Conservation (phyloP, 2,888 invertebrate species). For the Petrolisthes cinctipes region DNA sequence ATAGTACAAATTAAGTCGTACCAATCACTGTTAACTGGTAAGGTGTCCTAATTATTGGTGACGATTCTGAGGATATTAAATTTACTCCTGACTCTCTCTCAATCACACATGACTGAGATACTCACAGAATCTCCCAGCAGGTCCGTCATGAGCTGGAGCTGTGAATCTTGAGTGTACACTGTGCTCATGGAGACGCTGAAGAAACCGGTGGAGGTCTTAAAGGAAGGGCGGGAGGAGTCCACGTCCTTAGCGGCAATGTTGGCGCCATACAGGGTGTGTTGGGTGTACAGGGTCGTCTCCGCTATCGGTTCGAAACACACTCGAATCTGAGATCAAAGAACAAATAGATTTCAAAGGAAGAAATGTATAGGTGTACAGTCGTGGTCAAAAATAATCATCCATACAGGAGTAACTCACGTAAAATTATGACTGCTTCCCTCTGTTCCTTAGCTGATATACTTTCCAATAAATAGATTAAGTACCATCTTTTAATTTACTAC, state of each 20-base stretch:
- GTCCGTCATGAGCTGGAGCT: slow-evolving; percentile 51
- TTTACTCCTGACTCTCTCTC: neutral
- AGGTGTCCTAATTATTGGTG: too few relatives aligned
- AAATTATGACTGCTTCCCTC: too few relatives aligned
- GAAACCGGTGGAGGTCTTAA: slow-evolving; percentile 57
- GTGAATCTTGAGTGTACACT: slow-evolving; percentile 47
- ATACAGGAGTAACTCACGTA: too few relatives aligned
- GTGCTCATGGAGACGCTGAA: slow-evolving; percentile 58
- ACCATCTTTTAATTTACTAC: too few relatives aligned
- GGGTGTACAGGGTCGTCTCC: slow-evolving; percentile 57
- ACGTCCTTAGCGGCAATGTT: slow-evolving; percentile 57
- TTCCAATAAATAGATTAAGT: too few relatives aligned
- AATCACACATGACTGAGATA: neutral
- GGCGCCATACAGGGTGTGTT: slow-evolving; percentile 52
- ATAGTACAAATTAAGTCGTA: neutral
- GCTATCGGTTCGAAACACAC: slow-evolving; percentile 58
- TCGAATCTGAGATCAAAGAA: slow-evolving; percentile 34
- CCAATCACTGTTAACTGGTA: too few relatives aligned
- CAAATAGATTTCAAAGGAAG: neutral
- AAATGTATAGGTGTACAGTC: too few relatives aligned
- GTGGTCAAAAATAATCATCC: too few relatives aligned
- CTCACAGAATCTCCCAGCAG: slow-evolving; percentile 57
- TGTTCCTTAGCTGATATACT: too few relatives aligned
- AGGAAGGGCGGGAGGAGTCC: slow-evolving; percentile 46
- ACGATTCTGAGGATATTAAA: too few relatives aligned